Evolutionary conservation across 2,888 invertebrate species (phyloP).

Genomic region (Chymomyza fuscimana): DNA sequence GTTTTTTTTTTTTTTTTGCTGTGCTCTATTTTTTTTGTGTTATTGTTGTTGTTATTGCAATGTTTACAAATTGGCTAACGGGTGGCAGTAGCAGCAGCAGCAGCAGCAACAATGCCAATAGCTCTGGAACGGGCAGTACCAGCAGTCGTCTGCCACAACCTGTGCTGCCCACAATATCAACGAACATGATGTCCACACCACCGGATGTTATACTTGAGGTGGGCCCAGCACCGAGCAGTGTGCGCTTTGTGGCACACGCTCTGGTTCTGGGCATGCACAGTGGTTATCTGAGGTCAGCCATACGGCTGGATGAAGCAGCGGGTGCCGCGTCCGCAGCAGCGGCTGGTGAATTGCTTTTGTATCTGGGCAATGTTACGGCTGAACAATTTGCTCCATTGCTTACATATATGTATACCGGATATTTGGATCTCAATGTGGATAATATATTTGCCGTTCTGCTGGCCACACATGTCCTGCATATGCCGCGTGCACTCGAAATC

Average conservation of each 20-base stretch:
- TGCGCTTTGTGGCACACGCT: slow-evolving; percentile 86
- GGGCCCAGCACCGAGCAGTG: slow-evolving; percentile 82
- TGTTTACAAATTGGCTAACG: slow-evolving; percentile 80
- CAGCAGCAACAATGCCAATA: no score
- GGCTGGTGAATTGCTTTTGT: slow-evolving; percentile 74
- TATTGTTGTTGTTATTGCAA: no score
- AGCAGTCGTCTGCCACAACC: slow-evolving; percentile 15
- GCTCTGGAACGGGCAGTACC: slow-evolving; percentile 16
- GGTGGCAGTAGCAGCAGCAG: slow-evolving; percentile 53
- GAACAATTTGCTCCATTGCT: slow-evolving; percentile 85
- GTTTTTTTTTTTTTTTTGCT: slow-evolving; percentile 22
- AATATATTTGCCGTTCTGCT: slow-evolving; percentile 87
- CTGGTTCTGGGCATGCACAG: slow-evolving; percentile 85
- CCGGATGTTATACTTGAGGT: slow-evolving; percentile 85
- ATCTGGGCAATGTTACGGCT: slow-evolving; percentile 82
- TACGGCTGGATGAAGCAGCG: slow-evolving; percentile 78
- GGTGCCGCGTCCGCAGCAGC: slow-evolving; percentile 10
- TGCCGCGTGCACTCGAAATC: slow-evolving; percentile 86
- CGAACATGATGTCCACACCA: slow-evolving; percentile 74
- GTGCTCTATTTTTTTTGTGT: slow-evolving; percentile 5
- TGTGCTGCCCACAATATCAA: slow-evolving; percentile 18
- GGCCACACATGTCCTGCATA: slow-evolving; percentile 87
- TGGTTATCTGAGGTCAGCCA: slow-evolving; percentile 86
- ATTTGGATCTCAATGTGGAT: slow-evolving; percentile 84
- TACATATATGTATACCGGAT: slow-evolving; percentile 88